These are phyloP conservation scores for Diarsia rubi DNA, from an alignment of 2,888 invertebrate genomes.

Conservation along the genomic window DNA sequence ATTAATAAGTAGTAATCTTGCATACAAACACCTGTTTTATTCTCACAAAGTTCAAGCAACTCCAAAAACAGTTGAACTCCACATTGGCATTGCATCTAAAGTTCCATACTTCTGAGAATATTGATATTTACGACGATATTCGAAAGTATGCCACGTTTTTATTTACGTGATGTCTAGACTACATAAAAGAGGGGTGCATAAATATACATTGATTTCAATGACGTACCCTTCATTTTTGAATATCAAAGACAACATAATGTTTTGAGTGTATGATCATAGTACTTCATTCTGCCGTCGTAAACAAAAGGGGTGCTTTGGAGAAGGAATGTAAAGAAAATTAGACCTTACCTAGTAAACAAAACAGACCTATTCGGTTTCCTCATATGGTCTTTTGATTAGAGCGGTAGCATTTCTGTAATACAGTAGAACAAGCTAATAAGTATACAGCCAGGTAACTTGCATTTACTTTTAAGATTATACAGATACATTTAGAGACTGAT, in stretches of 20 bases:
- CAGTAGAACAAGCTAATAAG: too few species aligned
- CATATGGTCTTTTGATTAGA: neutral
- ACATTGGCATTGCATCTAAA: constrained; percentile 31
- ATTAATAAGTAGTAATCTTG: neutral
- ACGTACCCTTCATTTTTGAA: constrained; percentile 11
- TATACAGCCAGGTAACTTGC: too few species aligned
- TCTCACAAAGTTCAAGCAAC: neutral
- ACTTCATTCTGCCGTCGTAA: neutral
- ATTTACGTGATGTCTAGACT: constrained; percentile 60
- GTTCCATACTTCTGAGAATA: constrained; percentile 1
- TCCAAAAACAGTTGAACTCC: neutral
- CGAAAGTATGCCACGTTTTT: constrained; percentile 36
- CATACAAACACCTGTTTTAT: neutral
- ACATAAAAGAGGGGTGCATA: constrained; percentile 60
- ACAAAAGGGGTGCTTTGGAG: neutral
- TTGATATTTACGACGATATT: constrained; percentile 36
- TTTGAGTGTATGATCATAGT: constrained; percentile 2
- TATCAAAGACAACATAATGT: constrained; percentile 30
- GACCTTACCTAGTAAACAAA: neutral
- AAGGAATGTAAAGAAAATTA: neutral
- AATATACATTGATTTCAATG: constrained; percentile 37
- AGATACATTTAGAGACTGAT: too few species aligned
- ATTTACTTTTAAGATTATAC: too few species aligned
- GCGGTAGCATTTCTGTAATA: constrained; percentile 10
- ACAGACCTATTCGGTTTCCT: neutral